Conservation (phyloP, 2,797 vertebrate genomes). For the Poecilia wingei region DNA sequence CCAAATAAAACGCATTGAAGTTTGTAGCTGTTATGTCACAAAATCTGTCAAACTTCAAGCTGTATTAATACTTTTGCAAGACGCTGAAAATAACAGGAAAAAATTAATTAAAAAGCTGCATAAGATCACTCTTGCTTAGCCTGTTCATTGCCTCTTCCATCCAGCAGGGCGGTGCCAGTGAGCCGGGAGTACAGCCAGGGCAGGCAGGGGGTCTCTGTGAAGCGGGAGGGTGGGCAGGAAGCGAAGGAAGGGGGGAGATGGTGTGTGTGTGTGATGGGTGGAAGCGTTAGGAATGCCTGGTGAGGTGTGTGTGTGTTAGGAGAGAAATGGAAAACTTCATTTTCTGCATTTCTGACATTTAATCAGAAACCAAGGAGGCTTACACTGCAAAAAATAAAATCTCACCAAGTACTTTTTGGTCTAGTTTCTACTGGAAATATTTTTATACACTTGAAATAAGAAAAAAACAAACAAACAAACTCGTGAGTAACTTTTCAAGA, state of each 20-base stretch:
- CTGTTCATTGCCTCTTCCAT: slow-evolving; percentile 86
- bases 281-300: slow-evolving; percentile 46
- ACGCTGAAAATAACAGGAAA: slow-evolving; percentile 49
- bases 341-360: slow-evolving; percentile 32
- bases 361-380: slow-evolving; percentile 26
- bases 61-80: background rate
- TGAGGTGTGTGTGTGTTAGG: slow-evolving; percentile 21
- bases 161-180: slow-evolving; percentile 82
- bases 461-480: no score
- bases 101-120: slow-evolving; percentile 50
- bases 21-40: background rate
- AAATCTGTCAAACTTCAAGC: background rate
- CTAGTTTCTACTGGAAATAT: no score
- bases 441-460: no score
- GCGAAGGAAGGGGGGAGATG: slow-evolving; percentile 31
- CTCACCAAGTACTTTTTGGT: no score
- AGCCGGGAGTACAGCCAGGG: slow-evolving; percentile 83
- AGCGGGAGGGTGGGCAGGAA: slow-evolving; percentile 68
- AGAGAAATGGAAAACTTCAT: slow-evolving; percentile 51
- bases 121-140: slow-evolving; percentile 80
- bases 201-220: slow-evolving; percentile 81
- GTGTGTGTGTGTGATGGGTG: slow-evolving; percentile 52
- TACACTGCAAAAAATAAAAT: background rate
- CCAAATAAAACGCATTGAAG: background rate
- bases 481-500: no score